These are phyloP conservation scores for Amblyraja radiata DNA, from an alignment of 2,797 vertebrate species.

Conservation along the genomic window DNA sequence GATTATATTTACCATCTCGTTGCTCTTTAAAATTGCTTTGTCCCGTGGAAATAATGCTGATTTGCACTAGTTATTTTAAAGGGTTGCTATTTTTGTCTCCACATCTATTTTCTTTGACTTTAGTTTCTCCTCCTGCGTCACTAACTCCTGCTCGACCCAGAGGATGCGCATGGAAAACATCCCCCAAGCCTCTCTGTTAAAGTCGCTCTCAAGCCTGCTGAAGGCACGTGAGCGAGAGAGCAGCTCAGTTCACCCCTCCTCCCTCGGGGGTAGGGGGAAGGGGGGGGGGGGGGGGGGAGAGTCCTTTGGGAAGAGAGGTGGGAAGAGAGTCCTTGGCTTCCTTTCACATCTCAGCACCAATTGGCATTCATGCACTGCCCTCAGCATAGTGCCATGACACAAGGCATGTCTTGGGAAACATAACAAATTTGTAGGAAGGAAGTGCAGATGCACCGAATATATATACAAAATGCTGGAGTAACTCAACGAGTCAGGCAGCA, in stretches of 20 bases:
- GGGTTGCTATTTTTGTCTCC: neutral
- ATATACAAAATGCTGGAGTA: too few relatives aligned
- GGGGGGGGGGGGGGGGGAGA: too few relatives aligned
- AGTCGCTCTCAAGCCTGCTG: neutral
- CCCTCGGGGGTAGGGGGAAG: neutral
- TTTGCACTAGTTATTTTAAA: conserved; percentile 25
- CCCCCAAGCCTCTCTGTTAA: neutral
- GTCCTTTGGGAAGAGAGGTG: too few relatives aligned
- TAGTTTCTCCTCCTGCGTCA: conserved; percentile 6
- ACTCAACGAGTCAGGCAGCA: too few relatives aligned
- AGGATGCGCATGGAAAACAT: neutral
- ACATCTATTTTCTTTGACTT: conserved; percentile 2
- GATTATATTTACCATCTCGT: neutral
- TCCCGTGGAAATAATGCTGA: neutral
- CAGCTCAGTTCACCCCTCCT: neutral
- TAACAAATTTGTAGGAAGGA: neutral
- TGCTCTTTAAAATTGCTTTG: conserved; percentile 26
- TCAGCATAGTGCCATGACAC: neutral
- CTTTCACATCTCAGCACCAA: neutral
- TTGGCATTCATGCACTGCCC: neutral
- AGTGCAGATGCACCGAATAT: too few relatives aligned
- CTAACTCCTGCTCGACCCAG: neutral
- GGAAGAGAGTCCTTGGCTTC: neutral
- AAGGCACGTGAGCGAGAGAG: too few relatives aligned
- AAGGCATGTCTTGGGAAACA: neutral